Percentiles rank a stretch among this genome's conserved stretches.
These are phyloP conservation scores for Catharus bicknelli DNA, from an alignment of 2,113 vertebrate genomes.

Conservation along the genomic window DNA sequence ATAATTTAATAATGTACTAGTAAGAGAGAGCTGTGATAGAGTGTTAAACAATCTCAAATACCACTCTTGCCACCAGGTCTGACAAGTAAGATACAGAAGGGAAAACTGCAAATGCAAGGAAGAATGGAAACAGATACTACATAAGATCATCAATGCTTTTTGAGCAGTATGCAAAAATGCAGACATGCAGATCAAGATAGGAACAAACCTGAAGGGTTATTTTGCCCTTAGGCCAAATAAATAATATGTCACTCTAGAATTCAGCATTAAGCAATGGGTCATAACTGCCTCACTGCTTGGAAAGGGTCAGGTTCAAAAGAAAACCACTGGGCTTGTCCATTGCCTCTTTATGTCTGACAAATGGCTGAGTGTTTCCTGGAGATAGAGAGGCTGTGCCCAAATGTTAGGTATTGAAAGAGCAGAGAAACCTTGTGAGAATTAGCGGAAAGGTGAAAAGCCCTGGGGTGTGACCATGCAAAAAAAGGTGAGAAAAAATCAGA, in stretches of 20 bases:
- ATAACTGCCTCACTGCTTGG: neutral
- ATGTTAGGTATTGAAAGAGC: neutral
- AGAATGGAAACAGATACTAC: neutral
- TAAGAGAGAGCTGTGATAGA: neutral
- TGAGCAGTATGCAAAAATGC: neutral
- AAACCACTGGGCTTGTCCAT: neutral
- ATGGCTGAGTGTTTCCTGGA: neutral
- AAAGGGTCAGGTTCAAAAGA: neutral
- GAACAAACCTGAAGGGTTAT: neutral
- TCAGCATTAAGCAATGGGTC: neutral
- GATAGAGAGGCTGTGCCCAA: neutral
- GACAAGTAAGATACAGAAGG: neutral
- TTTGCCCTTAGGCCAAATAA: neutral
- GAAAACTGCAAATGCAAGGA: neutral
- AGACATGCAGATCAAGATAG: neutral
- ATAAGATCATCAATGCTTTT: neutral
- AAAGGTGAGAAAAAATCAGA: neutral
- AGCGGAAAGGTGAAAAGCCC: neutral
- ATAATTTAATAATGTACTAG: neutral
- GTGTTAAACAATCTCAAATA: neutral
- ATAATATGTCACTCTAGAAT: neutral
- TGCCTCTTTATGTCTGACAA: neutral
- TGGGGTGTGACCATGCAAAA: neutral
- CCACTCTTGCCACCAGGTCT: neutral
- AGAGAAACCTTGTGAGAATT: neutral